Conservation (phyloP, 2,797 vertebrate genomes). For the Gallinago nigripennis region DNA sequence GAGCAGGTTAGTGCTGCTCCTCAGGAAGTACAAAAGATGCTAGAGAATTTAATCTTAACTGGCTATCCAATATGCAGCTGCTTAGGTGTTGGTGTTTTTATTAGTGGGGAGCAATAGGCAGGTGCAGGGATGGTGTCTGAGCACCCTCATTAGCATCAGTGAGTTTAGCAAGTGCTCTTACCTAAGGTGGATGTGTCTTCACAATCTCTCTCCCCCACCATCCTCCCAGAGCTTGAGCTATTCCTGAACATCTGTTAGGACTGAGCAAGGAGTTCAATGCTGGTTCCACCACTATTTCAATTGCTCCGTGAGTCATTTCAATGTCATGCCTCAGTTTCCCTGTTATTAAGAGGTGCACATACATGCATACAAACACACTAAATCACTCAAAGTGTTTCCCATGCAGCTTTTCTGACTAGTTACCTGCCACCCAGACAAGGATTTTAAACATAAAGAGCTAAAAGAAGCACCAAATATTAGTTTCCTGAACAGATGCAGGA, state of each 20-base stretch:
- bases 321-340: conserved; percentile 30
- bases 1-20: conserved; percentile 47
- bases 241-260: background rate
- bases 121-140: background rate
- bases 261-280: background rate
- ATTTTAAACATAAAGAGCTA: background rate
- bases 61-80: background rate
- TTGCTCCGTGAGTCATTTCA: background rate
- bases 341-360: conserved; percentile 13
- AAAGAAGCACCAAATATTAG: background rate
- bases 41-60: background rate
- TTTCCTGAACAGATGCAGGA: background rate
- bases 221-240: background rate
- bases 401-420: background rate
- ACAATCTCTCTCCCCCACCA: accelerated
- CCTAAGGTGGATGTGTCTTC: background rate
- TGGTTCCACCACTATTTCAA: background rate
- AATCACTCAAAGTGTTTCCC: background rate
- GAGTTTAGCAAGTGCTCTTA: background rate
- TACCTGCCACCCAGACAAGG: background rate
- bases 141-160: background rate
- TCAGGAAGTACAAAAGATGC: conserved; percentile 16
- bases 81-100: background rate
- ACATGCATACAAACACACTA: background rate
- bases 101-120: background rate